A percentile compares a stretch with the other conserved stretches of the same genome.
phyloP scores from a whole-genome alignment of 37 sponge, comb jelly and placozoan genomes.

The Corticium candelabrum region DNA sequence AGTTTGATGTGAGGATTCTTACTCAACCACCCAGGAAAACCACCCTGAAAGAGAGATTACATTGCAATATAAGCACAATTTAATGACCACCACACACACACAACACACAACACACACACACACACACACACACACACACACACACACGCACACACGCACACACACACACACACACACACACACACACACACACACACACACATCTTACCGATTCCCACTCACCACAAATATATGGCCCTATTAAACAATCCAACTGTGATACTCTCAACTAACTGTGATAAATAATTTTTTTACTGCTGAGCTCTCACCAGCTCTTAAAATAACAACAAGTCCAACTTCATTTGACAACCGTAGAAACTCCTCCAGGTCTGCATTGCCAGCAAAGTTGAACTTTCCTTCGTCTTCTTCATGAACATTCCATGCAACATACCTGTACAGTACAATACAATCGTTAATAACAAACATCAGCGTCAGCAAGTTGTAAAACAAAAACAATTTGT shows the following conservation, averaged over 20 bases:
- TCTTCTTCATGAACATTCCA: conserved; percentile 91
- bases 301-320: conserved; percentile 49
- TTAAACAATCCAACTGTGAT: no score
- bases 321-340: conserved; percentile 64
- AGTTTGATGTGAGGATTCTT: conserved; percentile 26
- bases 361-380: conserved; percentile 53
- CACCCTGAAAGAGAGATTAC: conserved; percentile 35
- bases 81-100: neutral
- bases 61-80: neutral
- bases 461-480: no score
- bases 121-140: neutral
- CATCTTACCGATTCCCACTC: conserved; percentile 87
- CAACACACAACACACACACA: no score
- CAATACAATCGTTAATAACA: neutral
- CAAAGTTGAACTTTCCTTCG: conserved; percentile 60
- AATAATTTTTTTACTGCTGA: neutral
- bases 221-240: conserved; percentile 90
- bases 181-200: no score
- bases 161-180: conserved; percentile 5
- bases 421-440: conserved; percentile 40
- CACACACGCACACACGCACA: neutral
- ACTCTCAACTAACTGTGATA: no score
- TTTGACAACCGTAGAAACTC: conserved; percentile 68
- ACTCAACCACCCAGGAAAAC: conserved; percentile 78
- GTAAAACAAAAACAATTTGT: no score